Evolutionary conservation across 2,113 vertebrate species (phyloP).

Genomic region (Salvelinus namaycush): DNA sequence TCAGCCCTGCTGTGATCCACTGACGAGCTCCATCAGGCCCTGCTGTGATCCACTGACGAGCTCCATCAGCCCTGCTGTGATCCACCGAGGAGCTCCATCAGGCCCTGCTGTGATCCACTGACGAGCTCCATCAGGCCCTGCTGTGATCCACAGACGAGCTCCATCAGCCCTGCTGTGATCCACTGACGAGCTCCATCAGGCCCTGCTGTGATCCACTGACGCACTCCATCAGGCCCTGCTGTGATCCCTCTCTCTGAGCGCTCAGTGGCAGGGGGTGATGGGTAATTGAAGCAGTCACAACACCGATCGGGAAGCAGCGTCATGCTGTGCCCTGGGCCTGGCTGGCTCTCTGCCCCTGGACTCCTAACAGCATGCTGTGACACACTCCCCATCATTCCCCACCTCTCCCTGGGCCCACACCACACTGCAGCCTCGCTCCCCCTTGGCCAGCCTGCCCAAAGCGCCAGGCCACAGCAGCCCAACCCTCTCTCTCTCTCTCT

Average conservation of each 20-base stretch:
- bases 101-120: too few relatives aligned
- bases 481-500: neutral
- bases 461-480: conserved; percentile 20
- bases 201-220: too few relatives aligned
- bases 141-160: neutral
- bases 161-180: neutral
- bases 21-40: too few relatives aligned
- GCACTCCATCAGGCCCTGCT: neutral
- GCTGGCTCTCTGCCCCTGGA: conserved; percentile 42
- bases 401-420: too few relatives aligned
- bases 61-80: too few relatives aligned
- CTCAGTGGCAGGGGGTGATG: conserved; percentile 57
- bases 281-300: conserved; percentile 74
- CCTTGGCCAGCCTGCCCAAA: too few relatives aligned
- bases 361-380: conserved; percentile 57
- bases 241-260: neutral
- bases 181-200: neutral
- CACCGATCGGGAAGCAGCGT: conserved; percentile 65
- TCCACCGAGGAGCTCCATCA: too few relatives aligned
- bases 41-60: too few relatives aligned
- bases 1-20: too few relatives aligned
- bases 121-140: too few relatives aligned
- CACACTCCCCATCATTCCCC: conserved; percentile 20
- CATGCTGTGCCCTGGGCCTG: conserved; percentile 60
- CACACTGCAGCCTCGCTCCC: too few relatives aligned